Evolutionary conservation across 2,113 vertebrate species (phyloP), one percentile per base, ranked within the genome.

Genomic region (Melanerpes formicivorus): DNA sequence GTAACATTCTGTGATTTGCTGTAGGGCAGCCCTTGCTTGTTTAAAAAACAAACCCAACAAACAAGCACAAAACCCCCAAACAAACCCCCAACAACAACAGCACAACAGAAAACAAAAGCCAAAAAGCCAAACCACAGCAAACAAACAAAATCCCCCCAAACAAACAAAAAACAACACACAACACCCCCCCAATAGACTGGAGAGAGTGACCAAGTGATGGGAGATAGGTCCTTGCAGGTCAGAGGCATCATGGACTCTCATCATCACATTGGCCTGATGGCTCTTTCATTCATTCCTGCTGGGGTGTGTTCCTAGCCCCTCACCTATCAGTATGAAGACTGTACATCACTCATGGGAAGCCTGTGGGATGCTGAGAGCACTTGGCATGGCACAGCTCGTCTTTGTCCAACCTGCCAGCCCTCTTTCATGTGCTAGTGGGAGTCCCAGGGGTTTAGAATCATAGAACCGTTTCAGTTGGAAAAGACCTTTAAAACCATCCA

Each of bases 341-440:
- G 46, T 25, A 18, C 1, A 0, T 17, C 4, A 4, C 50, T 75
- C 0, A 0, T 22, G 40, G 44, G 22, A 52, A 22, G 13, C 7
- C 52, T 65, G 25, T 6, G 4, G 25, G 48, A 25, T 55, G 42
- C 46, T 66, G 60, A 27, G 50, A 8, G 40, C 14, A 6, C 54
- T 32, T 58, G 9, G 18, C 6, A 22, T 5, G 13, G 27, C 50
- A 54, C 50, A n/a, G 11, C 14, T 80, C 1, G 0, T 44, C 27
- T 34, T 84, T 15, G 25, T 60, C 22, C 13, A 14, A 4, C 74
- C 21, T 54, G 18, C 34, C 8, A 15, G 23, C 30, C 62, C n/a
- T 9, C 40, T 30, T 34, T 18, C 19, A 3, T 16, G 40, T n/a
- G n/a, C n/a, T n/a, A 12, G 30, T 4, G 30, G 34, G 27, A 54